phyloP scores from a whole-genome alignment of 2,888 invertebrate species.

The Hipparchia sbordonii region DNA sequence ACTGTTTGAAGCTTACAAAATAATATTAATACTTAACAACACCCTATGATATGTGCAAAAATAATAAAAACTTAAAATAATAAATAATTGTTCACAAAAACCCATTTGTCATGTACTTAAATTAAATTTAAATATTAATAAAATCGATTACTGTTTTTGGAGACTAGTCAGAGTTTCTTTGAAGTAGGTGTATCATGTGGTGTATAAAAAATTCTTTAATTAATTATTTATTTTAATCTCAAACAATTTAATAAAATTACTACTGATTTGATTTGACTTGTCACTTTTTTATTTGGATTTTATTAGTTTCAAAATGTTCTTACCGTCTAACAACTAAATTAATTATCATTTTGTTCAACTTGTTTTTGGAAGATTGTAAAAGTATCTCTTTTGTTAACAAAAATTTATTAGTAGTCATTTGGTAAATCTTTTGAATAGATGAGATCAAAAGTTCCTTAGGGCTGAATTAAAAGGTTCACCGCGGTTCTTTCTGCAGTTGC shows the following conservation, averaged over 20 bases:
- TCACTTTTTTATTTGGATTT: no score
- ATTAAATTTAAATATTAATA: background rate
- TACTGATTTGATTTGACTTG: no score
- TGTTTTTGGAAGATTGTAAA: conserved; percentile 11
- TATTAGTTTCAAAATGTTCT: no score
- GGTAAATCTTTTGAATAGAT: conserved; percentile 51
- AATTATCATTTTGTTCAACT: background rate
- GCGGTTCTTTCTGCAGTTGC: conserved; percentile 73
- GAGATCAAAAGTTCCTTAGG: conserved; percentile 62
- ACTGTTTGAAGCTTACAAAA: conserved; percentile 17
- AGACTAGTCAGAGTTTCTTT: conserved; percentile 4
- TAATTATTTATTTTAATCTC: background rate
- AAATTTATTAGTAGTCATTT: conserved; percentile 42
- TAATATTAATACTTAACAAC: conserved; percentile 11
- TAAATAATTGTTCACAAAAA: conserved; percentile 18
- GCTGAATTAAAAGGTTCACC: conserved; percentile 52
- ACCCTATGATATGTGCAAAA: conserved; percentile 11
- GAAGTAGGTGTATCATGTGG: background rate
- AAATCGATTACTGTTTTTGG: background rate
- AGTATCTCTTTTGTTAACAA: conserved; percentile 10
- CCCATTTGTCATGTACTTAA: conserved; percentile 11
- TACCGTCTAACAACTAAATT: no score
- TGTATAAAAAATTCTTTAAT: background rate
- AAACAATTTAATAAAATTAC: no score
- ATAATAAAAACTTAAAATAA: conserved; percentile 15